Base-by-base conservation (phyloP, 2,888 invertebrate species). In the Chrysomela aeneicollis region DNA sequence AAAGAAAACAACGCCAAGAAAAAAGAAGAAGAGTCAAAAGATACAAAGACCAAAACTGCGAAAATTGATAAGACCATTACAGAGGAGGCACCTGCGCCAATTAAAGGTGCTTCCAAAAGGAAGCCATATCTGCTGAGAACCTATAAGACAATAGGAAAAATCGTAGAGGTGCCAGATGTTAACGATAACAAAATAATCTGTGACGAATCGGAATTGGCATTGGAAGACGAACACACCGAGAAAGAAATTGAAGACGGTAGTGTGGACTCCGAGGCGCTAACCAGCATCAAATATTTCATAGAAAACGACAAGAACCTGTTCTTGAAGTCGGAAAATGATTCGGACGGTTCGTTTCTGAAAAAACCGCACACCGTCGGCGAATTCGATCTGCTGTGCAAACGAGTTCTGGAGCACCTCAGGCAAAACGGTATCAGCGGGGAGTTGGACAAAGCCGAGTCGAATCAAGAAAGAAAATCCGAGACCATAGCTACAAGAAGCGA, bases 1-100 rank as follows among this genome's bases (percentile, higher is more conserved):
- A 76, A 79, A 64, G 74, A 76, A 67, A 78, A 77, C 67, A 72
- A 72, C 59, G 66, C 66, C 30, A 75, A 70, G 66, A 71, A 72
- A 47, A 74, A 71, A 52, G 70, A 71, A 54, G 69, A 71, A 55
- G 72, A 67, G 59, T 49, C 55, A 3, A 70, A 69, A 49, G 69
- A 70, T 21, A 59, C 63, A 17, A 70, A 65, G 47, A 61, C 12
- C 37, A 70, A 68, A 52, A 35, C 6, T 17, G 22, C 17, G 4
- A 64, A 63, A 58, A 8, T 50, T 10, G 47, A 63, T 15, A 69
- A 68, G 52, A 17, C 30, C 1, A 65, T 46, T 6, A 50, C 66
- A 17, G 61, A 69, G n/a, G 63, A 66, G 6, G 63, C 51, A 17
- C 42, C 46, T 6, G 63, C 54, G n/a, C 42, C 46, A 17, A 51